Base-by-base conservation (phyloP, 2,888 invertebrate genomes). In the Lamproptera curius region DNA sequence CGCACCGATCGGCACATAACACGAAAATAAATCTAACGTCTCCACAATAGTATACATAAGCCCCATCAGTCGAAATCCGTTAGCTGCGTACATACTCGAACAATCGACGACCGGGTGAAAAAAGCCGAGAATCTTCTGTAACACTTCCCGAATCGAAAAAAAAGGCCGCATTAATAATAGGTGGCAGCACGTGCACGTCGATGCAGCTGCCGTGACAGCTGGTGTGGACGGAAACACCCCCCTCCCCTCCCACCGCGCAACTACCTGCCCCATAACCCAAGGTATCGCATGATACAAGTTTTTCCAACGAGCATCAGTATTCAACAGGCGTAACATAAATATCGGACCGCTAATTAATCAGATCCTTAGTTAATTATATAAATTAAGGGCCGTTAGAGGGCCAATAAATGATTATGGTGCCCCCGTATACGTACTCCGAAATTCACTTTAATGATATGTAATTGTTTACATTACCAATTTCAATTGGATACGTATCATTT, bases 161-260 rank as follows among this genome's bases (percentile, higher is more conserved):
- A 77, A 72, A 66, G 64, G 63, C n/a, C n/a, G n/a, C 66, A 68
- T 70, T 75, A 82, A 82, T 83, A 82, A 85, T 83, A 78, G 82
- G 79, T 75, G 69, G 69, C 61, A 77, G 82, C 86, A 87, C 87
- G 86, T 85, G 86, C 80, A 60, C 56, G 57, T 61, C 57, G 60
- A 63, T 63, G 77, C 87, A 86, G 87, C 87, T 85, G 87, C 76
- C 65, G 65, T 68, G 85, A 81, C 85, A 85, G 86, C 81, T 85
- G 85, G 72, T 73, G 78, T 68, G 70, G 79, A 81, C 80, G 77
- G 61, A 57, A 59, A 69, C 62, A 57, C 58, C 59, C 50, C 60
- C 49, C 58, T 54, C 62, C 64, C 58, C 63, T 58, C 57, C 62
- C 50, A 59, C 52, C 57, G 58, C 59, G 59, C 53, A 52, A 28